phyloP scores from a whole-genome alignment of 2,113 vertebrate species.

The Blennius ocellaris region DNA sequence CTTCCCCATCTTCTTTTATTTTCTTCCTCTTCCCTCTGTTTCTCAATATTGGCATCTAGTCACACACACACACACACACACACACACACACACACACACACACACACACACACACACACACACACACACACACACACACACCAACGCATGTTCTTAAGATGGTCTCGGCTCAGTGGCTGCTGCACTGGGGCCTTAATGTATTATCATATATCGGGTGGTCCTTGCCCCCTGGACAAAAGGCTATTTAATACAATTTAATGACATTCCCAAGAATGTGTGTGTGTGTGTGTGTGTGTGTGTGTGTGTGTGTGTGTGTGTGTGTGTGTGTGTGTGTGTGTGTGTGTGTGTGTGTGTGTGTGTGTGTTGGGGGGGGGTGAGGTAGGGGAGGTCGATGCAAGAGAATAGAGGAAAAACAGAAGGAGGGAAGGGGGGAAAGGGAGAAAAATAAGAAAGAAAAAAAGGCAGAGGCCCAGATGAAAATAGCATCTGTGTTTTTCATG shows the following conservation, averaged over 20 bases:
- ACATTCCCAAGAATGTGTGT: constrained; percentile 91
- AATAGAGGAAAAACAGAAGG: constrained; percentile 77
- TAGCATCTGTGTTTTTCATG: constrained; percentile 96
- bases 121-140: constrained; percentile 89
- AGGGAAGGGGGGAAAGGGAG: constrained; percentile 71
- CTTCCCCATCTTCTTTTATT: no score
- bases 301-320: not conserved
- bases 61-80: constrained; percentile 87
- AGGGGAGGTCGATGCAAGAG: constrained; percentile 22
- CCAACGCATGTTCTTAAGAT: constrained; percentile 89
- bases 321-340: not conserved
- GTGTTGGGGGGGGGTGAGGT: not conserved
- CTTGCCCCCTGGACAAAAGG: constrained; percentile 99
- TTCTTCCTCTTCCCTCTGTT: no score
- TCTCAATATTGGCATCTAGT: no score
- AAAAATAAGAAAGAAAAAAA: constrained; percentile 70
- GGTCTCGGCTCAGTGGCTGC: constrained; percentile 96
- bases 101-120: constrained; percentile 40
- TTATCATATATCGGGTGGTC: constrained; percentile 99
- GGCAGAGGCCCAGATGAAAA: constrained; percentile 93
- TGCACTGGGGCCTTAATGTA: constrained; percentile 97
- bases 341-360: not conserved
- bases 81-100: no score
- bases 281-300: not conserved
- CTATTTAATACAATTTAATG: constrained; percentile 99